Conservation (phyloP, 2,888 invertebrate species). For the Scaeva pyrastri region DNA sequence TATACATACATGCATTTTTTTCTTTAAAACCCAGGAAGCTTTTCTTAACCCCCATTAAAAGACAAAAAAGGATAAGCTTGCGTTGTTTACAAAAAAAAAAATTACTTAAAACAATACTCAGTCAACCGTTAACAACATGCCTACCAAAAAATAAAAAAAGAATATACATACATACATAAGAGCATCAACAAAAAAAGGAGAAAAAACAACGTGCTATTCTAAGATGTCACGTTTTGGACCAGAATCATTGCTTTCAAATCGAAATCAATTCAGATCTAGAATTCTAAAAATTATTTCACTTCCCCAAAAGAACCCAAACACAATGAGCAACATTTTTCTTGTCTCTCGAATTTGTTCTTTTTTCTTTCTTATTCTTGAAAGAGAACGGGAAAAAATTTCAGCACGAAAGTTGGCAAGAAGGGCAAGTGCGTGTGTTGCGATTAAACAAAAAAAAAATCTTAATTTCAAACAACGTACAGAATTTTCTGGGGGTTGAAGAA, state of each 20-base stretch:
- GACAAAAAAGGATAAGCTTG: too few relatives aligned
- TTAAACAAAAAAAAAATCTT: constrained; percentile 26
- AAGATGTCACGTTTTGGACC: constrained; percentile 65
- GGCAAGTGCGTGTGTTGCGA: constrained; percentile 48
- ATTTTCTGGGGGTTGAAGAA: constrained; percentile 3
- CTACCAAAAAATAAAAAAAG: constrained; percentile 14
- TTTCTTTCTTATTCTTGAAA: constrained; percentile 28
- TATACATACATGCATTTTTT: too few relatives aligned
- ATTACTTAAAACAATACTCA: constrained; percentile 42
- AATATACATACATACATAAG: constrained; percentile 40
- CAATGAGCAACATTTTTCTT: constrained; percentile 21
- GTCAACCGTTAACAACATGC: constrained; percentile 32
- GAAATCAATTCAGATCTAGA: constrained; percentile 71
- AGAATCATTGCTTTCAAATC: constrained; percentile 62
- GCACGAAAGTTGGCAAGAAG: constrained; percentile 13
- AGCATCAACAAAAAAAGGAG: constrained; percentile 30
- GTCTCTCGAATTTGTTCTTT: constrained; percentile 17
- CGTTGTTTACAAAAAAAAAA: constrained; percentile 2
- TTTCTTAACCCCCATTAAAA: too few relatives aligned
- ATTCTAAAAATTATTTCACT: constrained; percentile 55
- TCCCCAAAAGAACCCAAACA: not conserved
- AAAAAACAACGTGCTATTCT: constrained; percentile 56
- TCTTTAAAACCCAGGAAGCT: too few relatives aligned
- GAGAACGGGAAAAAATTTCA: constrained; percentile 38
- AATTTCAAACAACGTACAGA: constrained; percentile 10